These are phyloP conservation scores for Acleris emargana DNA, from an alignment of 2,888 invertebrate species.

Conservation along the genomic window DNA sequence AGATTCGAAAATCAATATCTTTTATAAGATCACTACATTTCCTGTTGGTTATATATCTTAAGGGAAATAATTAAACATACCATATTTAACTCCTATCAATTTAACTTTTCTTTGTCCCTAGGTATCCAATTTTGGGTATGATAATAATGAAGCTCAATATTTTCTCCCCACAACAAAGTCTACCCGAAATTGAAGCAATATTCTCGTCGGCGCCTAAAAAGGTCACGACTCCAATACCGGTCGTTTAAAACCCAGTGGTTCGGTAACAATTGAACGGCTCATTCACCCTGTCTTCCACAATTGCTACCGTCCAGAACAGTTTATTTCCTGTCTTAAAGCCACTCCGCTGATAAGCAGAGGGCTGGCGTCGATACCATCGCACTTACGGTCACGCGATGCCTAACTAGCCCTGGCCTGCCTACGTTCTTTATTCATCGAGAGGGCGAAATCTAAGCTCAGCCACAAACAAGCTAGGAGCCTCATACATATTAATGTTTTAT, in stretches of 20 bases:
- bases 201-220: conserved; percentile 4
- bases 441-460: conserved; percentile 70
- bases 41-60: too few relatives aligned
- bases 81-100: too few relatives aligned
- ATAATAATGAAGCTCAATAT: too few relatives aligned
- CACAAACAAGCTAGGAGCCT: conserved; percentile 69
- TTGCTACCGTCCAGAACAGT: conserved; percentile 54
- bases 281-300: conserved; percentile 47
- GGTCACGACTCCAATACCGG: conserved; percentile 16
- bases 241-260: conserved; percentile 17
- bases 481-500: conserved; percentile 81
- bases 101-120: too few relatives aligned
- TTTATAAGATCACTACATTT: not conserved
- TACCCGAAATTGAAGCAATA: conserved; percentile 5
- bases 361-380: conserved; percentile 59
- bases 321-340: conserved; percentile 66
- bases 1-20: conserved; percentile 8
- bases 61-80: too few relatives aligned
- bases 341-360: conserved; percentile 61
- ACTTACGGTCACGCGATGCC: conserved; percentile 65
- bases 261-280: conserved; percentile 30
- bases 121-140: too few relatives aligned
- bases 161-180: not conserved
- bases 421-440: conserved; percentile 71
- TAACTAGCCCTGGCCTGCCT: conserved; percentile 48